Evolutionary conservation across 2,888 invertebrate genomes (phyloP).

Genomic region (Bembecia ichneumoniformis): DNA sequence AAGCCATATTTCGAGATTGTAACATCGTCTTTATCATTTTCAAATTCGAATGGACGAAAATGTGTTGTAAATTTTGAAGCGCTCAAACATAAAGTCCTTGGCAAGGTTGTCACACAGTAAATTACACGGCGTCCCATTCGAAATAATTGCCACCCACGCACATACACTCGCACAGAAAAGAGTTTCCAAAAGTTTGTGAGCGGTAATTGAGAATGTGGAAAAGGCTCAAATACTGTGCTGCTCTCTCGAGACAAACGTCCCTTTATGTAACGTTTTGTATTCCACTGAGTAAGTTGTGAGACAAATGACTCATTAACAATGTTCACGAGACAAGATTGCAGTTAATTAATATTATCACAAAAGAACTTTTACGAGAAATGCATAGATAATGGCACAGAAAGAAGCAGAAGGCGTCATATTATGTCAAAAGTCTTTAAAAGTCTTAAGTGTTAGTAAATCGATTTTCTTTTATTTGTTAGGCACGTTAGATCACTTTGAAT

Average conservation of each 20-base stretch:
- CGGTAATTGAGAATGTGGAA: background rate
- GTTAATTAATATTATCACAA: too few species aligned
- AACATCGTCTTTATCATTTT: constrained; percentile 2
- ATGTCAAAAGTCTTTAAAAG: too few species aligned
- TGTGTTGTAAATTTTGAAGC: too few species aligned
- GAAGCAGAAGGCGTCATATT: too few species aligned
- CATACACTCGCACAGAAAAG: background rate
- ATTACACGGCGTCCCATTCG: background rate
- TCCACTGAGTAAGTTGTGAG: background rate
- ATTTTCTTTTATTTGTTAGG: too few species aligned
- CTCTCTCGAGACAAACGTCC: background rate
- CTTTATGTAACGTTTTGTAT: background rate
- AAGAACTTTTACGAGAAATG: too few species aligned
- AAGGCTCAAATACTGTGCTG: background rate
- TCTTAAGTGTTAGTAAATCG: too few species aligned
- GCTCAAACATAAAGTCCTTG: too few species aligned
- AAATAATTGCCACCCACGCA: background rate
- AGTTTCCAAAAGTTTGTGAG: background rate
- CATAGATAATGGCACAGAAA: too few species aligned
- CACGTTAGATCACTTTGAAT: too few species aligned
- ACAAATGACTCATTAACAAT: background rate
- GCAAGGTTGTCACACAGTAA: background rate
- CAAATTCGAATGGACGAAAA: too few species aligned
- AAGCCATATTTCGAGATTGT: background rate
- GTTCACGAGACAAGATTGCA: background rate